These are phyloP conservation scores for Myzus persicae DNA, from an alignment of 1,140 invertebrate species.

Conservation along the genomic window DNA sequence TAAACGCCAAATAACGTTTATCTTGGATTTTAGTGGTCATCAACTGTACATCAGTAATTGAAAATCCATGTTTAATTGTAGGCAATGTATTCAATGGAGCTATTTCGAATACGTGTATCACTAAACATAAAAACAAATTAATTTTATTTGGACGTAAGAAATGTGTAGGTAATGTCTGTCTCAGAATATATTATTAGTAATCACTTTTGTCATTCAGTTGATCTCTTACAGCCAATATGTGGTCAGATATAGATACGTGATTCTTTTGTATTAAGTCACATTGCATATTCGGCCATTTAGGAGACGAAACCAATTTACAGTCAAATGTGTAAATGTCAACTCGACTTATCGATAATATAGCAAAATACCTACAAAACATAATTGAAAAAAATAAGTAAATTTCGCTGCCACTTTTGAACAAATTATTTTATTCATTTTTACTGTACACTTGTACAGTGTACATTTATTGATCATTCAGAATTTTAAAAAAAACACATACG, in stretches of 20 bases:
- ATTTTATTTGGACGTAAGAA: neutral
- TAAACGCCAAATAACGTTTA: constrained; percentile 46
- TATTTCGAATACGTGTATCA: constrained; percentile 27
- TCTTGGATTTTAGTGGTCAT: constrained; percentile 34
- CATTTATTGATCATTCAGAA: neutral
- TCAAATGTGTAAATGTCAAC: constrained; percentile 89
- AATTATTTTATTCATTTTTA: too few species aligned
- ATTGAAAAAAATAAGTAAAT: neutral
- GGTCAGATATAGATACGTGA: constrained; percentile 79
- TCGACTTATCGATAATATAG: constrained; percentile 80
- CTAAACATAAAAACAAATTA: neutral
- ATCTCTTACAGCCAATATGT: constrained; percentile 84
- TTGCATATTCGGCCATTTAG: constrained; percentile 78
- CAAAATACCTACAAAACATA: constrained; percentile 75
- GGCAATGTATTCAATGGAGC: neutral
- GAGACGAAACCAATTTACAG: constrained; percentile 79
- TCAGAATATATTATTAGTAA: neutral
- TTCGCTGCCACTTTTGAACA: neutral
- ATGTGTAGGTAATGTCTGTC: neutral
- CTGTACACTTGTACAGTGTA: neutral
- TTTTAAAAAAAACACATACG: neutral
- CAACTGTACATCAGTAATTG: constrained; percentile 17
- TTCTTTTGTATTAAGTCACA: constrained; percentile 72
- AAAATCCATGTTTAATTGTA: constrained; percentile 22
- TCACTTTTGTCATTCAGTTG: constrained; percentile 81